phyloP scores from a whole-genome alignment of 2,888 invertebrate genomes.

The Pheosia gnoma region DNA sequence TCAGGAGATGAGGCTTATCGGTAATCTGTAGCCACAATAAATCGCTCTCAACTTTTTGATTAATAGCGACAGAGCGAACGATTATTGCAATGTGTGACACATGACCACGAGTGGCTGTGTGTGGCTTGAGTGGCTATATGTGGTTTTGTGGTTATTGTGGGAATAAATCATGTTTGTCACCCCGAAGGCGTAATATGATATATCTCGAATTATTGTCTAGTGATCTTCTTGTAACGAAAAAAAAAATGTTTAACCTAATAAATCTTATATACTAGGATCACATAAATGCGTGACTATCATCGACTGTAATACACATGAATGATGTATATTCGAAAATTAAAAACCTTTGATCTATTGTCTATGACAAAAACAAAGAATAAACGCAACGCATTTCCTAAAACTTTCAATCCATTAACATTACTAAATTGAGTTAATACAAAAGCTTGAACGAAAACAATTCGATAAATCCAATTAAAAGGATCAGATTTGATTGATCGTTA shows the following conservation, averaged over 20 bases:
- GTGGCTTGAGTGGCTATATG: not conserved
- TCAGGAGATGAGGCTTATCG: constrained; percentile 57
- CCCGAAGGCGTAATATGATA: not conserved
- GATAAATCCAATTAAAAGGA: constrained; percentile 38
- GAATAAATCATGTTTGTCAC: constrained; percentile 7
- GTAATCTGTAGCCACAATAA: constrained; percentile 63
- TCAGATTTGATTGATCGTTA: constrained; percentile 30
- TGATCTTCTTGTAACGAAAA: too few species aligned
- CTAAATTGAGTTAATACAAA: not conserved
- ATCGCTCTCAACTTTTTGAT: constrained; percentile 63
- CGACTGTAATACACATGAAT: too few species aligned
- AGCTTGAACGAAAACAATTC: constrained; percentile 28
- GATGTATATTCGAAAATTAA: too few species aligned
- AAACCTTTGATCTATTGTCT: too few species aligned
- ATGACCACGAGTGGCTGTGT: constrained; percentile 39
- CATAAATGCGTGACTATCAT: too few species aligned
- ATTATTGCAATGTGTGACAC: constrained; percentile 54
- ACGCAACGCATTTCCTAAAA: too few species aligned
- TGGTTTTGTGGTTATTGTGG: constrained; percentile 12
- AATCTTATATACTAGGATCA: too few species aligned
- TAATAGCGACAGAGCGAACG: constrained; percentile 54
- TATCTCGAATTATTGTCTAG: not conserved
- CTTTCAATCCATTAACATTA: constrained; percentile 35
- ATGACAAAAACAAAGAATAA: too few species aligned
- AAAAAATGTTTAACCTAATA: too few species aligned